Percentiles rank a stretch among this genome's conserved stretches.
Evolutionary conservation across 1,140 invertebrate species (phyloP).

Genomic region (Rhynchophorus ferrugineus): DNA sequence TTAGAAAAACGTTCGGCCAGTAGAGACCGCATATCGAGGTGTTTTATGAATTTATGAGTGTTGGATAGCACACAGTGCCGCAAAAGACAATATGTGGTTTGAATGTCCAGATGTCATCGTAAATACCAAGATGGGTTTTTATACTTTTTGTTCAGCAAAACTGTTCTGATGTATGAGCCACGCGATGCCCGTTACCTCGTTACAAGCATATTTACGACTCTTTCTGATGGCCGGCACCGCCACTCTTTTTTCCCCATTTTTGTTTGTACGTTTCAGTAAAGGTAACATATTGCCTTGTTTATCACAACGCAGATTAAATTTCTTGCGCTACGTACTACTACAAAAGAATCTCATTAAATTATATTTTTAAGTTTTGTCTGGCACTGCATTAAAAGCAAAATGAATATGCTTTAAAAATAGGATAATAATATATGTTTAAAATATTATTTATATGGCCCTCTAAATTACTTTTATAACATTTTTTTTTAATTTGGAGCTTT

Average conservation of each 20-base stretch:
- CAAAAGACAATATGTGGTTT: not conserved
- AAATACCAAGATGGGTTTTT: not conserved
- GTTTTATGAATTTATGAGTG: not conserved
- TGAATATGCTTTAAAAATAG: no score
- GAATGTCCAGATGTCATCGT: not conserved
- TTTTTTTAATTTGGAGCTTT: no score
- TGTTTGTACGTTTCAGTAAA: not conserved
- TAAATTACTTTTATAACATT: no score
- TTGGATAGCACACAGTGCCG: not conserved
- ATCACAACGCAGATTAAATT: not conserved
- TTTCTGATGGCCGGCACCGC: not conserved
- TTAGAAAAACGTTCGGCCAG: not conserved
- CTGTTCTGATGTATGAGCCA: not conserved
- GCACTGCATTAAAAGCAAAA: no score
- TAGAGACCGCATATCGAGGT: not conserved
- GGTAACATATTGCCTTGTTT: not conserved
- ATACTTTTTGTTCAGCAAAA: not conserved
- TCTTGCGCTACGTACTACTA: not conserved
- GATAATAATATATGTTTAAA: no score
- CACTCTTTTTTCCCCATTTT: not conserved
- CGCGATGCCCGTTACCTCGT: not conserved
- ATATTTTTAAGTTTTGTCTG: no score
- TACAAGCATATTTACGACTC: not conserved
- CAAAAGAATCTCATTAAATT: no score
- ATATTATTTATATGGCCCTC: no score